phyloP scores from a whole-genome alignment of 1,140 invertebrate genomes.

The Maniola jurtina region DNA sequence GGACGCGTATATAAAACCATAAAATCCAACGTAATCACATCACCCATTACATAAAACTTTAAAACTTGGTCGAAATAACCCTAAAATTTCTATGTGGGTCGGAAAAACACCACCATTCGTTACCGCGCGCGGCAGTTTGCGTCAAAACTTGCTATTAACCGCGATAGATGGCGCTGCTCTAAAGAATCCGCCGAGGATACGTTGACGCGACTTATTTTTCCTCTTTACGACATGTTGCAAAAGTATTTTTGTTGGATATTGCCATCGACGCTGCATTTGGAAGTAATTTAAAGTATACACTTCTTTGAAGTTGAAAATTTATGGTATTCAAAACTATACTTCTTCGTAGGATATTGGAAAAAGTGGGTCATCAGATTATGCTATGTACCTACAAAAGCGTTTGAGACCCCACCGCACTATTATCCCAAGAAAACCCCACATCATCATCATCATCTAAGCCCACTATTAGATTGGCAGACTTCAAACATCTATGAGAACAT shows the following conservation, averaged over 20 bases:
- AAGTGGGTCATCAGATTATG: no score
- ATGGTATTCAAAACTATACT: no score
- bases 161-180: constrained; percentile 66
- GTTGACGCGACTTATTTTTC: constrained; percentile 34
- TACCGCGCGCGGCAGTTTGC: constrained; percentile 44
- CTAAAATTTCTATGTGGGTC: constrained; percentile 54
- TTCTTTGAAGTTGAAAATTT: no score
- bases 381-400: no score
- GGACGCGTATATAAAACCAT: not conserved
- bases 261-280: not conserved
- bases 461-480: no score
- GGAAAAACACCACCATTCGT: constrained; percentile 51
- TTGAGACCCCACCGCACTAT: no score
- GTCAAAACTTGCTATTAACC: constrained; percentile 60
- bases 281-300: not conserved
- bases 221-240: constrained; percentile 1
- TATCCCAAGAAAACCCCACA: no score
- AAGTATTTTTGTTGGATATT: not conserved
- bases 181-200: constrained; percentile 44
- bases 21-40: constrained; percentile 17
- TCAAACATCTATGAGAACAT: no score
- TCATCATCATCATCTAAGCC: no score
- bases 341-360: no score
- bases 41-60: constrained; percentile 27
- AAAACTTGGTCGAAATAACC: constrained; percentile 39